Evolutionary conservation across 2,888 invertebrate genomes (phyloP), one percentile per base, ranked within the genome.

Genomic region (Platycnemis pennipes): DNA sequence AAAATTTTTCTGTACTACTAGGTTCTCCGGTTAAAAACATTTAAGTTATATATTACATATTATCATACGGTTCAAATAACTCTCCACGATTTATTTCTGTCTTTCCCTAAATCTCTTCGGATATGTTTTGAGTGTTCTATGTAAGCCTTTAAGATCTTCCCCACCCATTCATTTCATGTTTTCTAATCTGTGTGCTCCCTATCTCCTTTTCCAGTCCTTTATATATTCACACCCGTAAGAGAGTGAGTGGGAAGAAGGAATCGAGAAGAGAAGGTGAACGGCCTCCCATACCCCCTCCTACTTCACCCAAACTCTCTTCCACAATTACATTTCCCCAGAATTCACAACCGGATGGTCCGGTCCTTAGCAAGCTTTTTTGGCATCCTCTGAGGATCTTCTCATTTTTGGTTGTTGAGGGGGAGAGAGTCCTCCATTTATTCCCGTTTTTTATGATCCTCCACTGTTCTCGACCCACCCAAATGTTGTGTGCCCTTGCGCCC

Each of bases 291-390:
- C 13, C 11, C 37, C 11, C 11, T 37, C 13, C 77, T 11, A 37
- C 63, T n/a, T 53, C 63, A 22, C n/a, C n/a, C 63, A 5, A 2
- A 22, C 11, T 2, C 77, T 77, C 77, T 26, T 37, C 77, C 77
- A 37, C 77, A 88, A 31, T 49, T 31, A 49, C 49, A 88, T 37
- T 31, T 37, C 49, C 45, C 49, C 88, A 88, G 49, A 88, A 49
- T 88, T 46, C 88, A 49, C 46, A 49, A 88, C 88, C 88, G 49
- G 88, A 88, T 46, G 2, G 88, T 88, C 88, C n/a, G 42, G 88
- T 49, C 49, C 88, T n/a, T 37, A 31, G 31, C 77, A 77, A 37
- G 7, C 16, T 77, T 77, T 77, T 77, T 69, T 37, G 31, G 31
- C 77, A 77, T 77, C 77, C 77, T 77, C 37, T 37, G 8, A 26